phyloP scores from a whole-genome alignment of 2,888 invertebrate genomes.

The Erannis defoliaria region DNA sequence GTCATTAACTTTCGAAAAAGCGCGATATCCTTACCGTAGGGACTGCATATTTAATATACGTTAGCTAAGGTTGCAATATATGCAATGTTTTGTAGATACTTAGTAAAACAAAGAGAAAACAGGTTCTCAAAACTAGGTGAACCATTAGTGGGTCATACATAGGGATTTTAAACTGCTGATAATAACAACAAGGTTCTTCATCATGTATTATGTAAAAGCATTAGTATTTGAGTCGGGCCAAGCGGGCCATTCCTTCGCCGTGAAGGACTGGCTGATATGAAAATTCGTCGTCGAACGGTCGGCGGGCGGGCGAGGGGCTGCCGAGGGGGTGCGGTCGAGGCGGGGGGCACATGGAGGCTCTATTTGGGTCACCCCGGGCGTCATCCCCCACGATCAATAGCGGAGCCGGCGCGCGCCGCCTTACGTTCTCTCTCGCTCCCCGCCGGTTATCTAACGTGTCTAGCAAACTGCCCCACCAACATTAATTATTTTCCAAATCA shows the following conservation, averaged over 20 bases:
- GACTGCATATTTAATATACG: no score
- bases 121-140: constrained; percentile 35
- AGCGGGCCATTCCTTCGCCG: constrained; percentile 74
- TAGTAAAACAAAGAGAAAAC: background rate
- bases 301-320: constrained; percentile 59
- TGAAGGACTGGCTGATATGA: constrained; percentile 82
- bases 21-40: background rate
- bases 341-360: constrained; percentile 78
- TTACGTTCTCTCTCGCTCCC: constrained; percentile 69
- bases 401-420: constrained; percentile 80
- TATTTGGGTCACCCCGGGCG: constrained; percentile 87
- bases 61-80: background rate
- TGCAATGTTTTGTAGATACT: background rate
- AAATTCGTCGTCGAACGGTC: constrained; percentile 81
- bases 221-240: constrained; percentile 68
- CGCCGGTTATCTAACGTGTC: constrained; percentile 81
- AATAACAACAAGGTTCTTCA: constrained; percentile 61
- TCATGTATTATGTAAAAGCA: constrained; percentile 73
- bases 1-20: no score
- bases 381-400: constrained; percentile 84
- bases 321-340: constrained; percentile 63
- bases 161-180: constrained; percentile 61
- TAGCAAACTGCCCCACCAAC: constrained; percentile 77
- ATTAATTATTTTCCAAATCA: constrained; percentile 80
- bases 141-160: constrained; percentile 52